These are phyloP conservation scores for Hydrozoanthus gracilis DNA, from an alignment of 92 coral and sea anemone genomes.

Conservation along the genomic window DNA sequence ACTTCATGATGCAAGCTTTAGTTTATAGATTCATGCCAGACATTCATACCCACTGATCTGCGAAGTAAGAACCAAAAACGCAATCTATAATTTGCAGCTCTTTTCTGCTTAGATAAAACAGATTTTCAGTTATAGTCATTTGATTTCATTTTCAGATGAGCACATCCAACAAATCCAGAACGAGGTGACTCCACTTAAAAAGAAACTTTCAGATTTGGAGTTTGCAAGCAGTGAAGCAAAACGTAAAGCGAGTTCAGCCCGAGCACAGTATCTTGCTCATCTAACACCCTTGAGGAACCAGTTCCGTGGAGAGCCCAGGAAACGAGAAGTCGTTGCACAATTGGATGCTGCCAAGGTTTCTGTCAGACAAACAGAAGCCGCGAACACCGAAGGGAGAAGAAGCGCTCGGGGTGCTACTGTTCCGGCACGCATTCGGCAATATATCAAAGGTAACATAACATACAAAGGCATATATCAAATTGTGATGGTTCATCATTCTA, in stretches of 20 bases:
- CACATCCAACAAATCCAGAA: slow-evolving; percentile 85
- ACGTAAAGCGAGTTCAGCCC: slow-evolving; percentile 37
- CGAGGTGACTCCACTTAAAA: slow-evolving; percentile 70
- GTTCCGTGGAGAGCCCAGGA: slow-evolving; percentile 79
- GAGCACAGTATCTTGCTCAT: slow-evolving; percentile 53
- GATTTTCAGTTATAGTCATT: neutral
- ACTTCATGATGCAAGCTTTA: too few relatives aligned
- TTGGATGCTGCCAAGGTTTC: slow-evolving; percentile 40
- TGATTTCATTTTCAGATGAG: slow-evolving; percentile 59
- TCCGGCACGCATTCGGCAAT: slow-evolving; percentile 81
- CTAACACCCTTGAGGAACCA: slow-evolving; percentile 64
- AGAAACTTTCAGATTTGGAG: slow-evolving; percentile 64
- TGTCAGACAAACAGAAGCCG: slow-evolving; percentile 39
- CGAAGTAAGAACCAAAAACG: too few relatives aligned
- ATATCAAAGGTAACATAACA: slow-evolving; percentile 66
- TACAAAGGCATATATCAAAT: too few relatives aligned
- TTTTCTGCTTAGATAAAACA: too few relatives aligned
- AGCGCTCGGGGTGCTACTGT: slow-evolving; percentile 65
- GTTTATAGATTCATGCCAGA: too few relatives aligned
- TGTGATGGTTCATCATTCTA: too few relatives aligned
- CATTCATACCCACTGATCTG: too few relatives aligned
- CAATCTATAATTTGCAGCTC: too few relatives aligned
- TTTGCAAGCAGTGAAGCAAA: slow-evolving; percentile 54
- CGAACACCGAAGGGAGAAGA: slow-evolving; percentile 41
- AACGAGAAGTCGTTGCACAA: slow-evolving; percentile 58